Base-by-base conservation (phyloP, 2,888 invertebrate species). In the Proisotoma minuta region DNA sequence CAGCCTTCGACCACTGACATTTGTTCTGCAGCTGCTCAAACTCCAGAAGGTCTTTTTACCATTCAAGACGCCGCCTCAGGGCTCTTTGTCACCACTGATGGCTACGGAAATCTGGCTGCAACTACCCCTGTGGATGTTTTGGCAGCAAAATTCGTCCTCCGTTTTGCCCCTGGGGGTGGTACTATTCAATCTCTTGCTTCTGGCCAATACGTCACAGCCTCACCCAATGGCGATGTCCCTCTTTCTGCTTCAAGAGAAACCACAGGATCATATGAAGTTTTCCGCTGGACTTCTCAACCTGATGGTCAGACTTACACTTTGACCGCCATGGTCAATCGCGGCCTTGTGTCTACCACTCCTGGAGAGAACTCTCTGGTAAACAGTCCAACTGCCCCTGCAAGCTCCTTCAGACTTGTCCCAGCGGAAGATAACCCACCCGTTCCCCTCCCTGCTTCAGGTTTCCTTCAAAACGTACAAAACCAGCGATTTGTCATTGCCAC, bases 321-420 rank as follows among this genome's bases (percentile, higher is more conserved):
- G 20, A 70, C 65, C 0, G 70, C 70, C 2, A 70, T 70, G 70
- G 68, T 70, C 10, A 70, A 70, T 28, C 50, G 59, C 1, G 51
- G 52, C 1, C 39, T 40, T 20, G 65, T 68, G 0, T 54, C 57
- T 0, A 63, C 66, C 0, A 15, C 22, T 5, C 52, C 54, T 12
- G 65, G 48, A 0, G 22, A 26, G n/a, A 68, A 68, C 0, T 20
- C 48, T 24, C 57, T 70, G 3, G 12, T 62, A 12, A 70, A 70
- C 39, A 66, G 51, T 39, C 62, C 63, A n/a, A 65, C 57, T 12
- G 15, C 60, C 22, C 51, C 48, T 12, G 27, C 65, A 1, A 52
- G 61, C 1, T 23, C 23, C 1, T 70, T 60, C 57, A 34, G 52
- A 10, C 54, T 70, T 0, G 54, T 60, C 1, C 57, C 58, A 8